phyloP scores from a whole-genome alignment of 2,888 invertebrate genomes.

The Plutella xylostella region DNA sequence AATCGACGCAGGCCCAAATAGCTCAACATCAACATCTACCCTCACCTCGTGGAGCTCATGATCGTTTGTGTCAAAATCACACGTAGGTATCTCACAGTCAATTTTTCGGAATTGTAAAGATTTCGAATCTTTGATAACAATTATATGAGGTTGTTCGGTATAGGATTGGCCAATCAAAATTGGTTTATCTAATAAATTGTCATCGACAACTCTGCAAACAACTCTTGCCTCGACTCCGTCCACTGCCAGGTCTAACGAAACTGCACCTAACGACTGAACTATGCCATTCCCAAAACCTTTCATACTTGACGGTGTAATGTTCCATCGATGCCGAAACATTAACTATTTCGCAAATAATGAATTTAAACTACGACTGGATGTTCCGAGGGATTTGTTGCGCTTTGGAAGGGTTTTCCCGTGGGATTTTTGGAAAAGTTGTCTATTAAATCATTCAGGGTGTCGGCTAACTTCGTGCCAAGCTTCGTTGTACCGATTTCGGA shows the following conservation, averaged over 20 bases:
- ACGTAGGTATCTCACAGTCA: not conserved
- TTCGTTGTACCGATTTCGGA: too few relatives aligned
- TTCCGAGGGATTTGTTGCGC: too few relatives aligned
- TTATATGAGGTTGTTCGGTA: conserved; percentile 18
- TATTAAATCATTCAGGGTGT: too few relatives aligned
- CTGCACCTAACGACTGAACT: conserved; percentile 11
- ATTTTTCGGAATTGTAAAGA: not conserved
- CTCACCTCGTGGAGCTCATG: not conserved
- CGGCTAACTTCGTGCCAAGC: too few relatives aligned
- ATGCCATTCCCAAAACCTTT: conserved; percentile 15
- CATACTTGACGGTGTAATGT: not conserved
- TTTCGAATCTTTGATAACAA: conserved; percentile 15
- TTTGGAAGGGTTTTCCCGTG: too few relatives aligned
- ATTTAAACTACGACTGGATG: too few relatives aligned
- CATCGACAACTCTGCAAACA: conserved; percentile 14
- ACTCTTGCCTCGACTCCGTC: conserved; percentile 15
- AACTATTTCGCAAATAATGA: too few relatives aligned
- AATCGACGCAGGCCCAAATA: not conserved
- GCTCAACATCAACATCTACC: conserved; percentile 2
- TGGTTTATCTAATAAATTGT: conserved; percentile 15
- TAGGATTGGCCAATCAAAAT: conserved; percentile 18
- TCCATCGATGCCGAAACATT: too few relatives aligned
- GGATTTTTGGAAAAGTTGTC: too few relatives aligned
- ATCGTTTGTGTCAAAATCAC: conserved; percentile 7
- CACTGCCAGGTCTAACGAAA: conserved; percentile 6